Evolutionary conservation across 2,797 vertebrate species (phyloP).

Genomic region (Potorous gilbertii): DNA sequence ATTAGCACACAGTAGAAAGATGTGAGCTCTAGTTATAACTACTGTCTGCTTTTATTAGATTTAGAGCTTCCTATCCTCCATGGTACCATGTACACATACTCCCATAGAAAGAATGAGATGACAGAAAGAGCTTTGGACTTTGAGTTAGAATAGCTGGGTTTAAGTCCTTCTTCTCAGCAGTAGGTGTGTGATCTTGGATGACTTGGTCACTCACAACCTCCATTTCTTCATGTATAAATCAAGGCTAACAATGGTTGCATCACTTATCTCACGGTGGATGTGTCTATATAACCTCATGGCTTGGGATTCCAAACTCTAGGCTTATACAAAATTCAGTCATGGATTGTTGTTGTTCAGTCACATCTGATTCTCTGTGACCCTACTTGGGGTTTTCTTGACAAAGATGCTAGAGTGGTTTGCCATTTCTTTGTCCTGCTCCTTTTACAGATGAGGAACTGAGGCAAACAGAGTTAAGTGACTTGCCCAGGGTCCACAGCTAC

Average conservation of each 20-base stretch:
- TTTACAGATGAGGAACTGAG: background rate
- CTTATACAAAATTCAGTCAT: background rate
- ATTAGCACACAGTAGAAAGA: conserved; percentile 70
- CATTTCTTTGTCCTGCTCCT: background rate
- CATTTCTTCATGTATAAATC: background rate
- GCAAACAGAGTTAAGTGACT: background rate
- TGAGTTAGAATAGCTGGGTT: background rate
- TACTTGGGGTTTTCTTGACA: background rate
- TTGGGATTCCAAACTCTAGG: background rate
- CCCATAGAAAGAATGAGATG: background rate
- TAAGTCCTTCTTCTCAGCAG: background rate
- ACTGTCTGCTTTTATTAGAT: background rate
- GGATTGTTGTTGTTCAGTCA: background rate
- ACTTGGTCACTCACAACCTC: background rate
- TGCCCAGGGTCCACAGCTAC: background rate
- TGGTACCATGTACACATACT: background rate
- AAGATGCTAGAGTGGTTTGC: background rate
- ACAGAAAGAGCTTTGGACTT: background rate
- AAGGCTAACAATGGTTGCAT: background rate
- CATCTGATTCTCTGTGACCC: background rate
- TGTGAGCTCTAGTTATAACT: conserved; percentile 49
- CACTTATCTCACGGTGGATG: background rate
- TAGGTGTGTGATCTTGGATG: background rate
- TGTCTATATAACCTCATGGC: background rate
- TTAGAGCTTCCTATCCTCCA: background rate